Base-by-base conservation (phyloP, 2,888 invertebrate species). In the Graphium colonna region DNA sequence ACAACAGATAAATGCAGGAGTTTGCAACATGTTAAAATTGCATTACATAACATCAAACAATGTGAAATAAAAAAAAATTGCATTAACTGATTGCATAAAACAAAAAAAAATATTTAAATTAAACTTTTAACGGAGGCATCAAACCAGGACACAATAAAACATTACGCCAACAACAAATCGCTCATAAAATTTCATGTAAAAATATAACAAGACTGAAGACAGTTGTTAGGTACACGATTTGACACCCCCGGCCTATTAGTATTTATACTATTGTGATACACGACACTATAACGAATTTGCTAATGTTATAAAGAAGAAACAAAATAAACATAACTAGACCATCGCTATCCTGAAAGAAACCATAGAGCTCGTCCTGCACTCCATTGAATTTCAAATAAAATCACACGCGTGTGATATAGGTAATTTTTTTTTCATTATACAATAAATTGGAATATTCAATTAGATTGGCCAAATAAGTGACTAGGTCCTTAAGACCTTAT, bases 1-100 rank as follows among this genome's bases (percentile, higher is more conserved):
- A 90, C 90, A 91, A 90, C 90, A 90, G 90, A 91, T 92, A 92
- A 92, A 92, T 92, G 92, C 92, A 91, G 90, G 91, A 90, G 87
- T 90, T 91, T 91, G 91, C 91, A 91, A 88, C 82, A 83, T 87
- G 88, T 84, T 82, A 87, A 84, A 84, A 86, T 88, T 90, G 90
- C 90, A 89, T 87, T 90, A 89, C 84, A 90, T 90, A 89, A 89
- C 89, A 90, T 90, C 87, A 85, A 88, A 88, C 87, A 88, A 90
- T 89, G 88, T 89, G 90, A 88, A 89, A 89, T 71, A 84, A 79
- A 82, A 53, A 47, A 75, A 82, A 87, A 78, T 88, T 89, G 89
- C 89, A 89, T 89, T 82, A 88, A 88, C 87, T 79, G 90, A 85
- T 88, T 88, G 88, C 88, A 86, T 82, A 86, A 88, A 89, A 87